A percentile compares a stretch with the other conserved stretches of the same genome.
Conservation (phyloP, 2,113 vertebrate species). For the Anguilla rostrata region DNA sequence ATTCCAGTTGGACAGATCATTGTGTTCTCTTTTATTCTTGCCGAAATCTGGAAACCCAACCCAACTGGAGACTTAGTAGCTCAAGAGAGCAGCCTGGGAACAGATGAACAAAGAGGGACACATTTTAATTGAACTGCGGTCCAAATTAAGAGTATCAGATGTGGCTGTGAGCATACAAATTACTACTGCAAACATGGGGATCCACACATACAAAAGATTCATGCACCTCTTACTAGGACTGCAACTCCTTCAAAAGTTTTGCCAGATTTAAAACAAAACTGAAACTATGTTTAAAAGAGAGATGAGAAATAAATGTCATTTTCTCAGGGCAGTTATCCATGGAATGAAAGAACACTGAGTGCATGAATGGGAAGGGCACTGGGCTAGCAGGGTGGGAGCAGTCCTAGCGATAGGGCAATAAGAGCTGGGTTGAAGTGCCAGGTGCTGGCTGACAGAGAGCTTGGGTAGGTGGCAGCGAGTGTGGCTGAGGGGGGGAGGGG, state of each 20-base stretch:
- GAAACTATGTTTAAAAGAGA: background rate
- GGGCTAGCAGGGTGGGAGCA: background rate
- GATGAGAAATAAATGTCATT: background rate
- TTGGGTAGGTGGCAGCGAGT: background rate
- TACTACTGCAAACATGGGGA: conserved; percentile 38
- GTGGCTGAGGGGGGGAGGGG: too few species aligned
- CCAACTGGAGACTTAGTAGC: conserved; percentile 71
- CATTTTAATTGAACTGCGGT: conserved; percentile 66
- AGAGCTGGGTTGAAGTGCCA: background rate
- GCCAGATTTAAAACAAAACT: background rate
- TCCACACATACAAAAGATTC: background rate
- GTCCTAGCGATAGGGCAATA: background rate
- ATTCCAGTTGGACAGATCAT: conserved; percentile 66
- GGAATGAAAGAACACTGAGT: background rate
- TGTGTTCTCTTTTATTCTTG: conserved; percentile 58
- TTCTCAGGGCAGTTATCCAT: background rate
- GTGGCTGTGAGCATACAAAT: conserved; percentile 65
- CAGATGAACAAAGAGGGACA: conserved; percentile 70
- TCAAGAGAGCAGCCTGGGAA: conserved; percentile 72
- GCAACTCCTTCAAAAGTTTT: conserved; percentile 1
- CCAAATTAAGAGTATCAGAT: conserved; percentile 75
- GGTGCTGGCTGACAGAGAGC: background rate
- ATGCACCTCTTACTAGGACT: background rate
- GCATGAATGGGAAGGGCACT: background rate
- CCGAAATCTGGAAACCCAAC: conserved; percentile 62